A percentile compares a stretch with the other conserved stretches of the same genome.
Evolutionary conservation across 2,888 invertebrate species (phyloP).

Genomic region (Marasmarcha lunaedactyla): DNA sequence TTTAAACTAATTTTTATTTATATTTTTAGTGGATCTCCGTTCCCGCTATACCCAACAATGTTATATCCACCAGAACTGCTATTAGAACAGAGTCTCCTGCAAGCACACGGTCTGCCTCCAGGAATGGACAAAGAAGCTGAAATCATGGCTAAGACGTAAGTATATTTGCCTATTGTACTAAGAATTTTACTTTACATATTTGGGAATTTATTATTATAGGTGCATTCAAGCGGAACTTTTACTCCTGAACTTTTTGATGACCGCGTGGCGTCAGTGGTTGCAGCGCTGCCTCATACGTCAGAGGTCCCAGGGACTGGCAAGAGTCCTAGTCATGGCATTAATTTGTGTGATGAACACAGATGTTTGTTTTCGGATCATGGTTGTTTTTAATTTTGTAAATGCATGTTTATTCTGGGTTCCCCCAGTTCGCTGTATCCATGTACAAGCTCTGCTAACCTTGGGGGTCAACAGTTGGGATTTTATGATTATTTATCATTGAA

Average conservation of each 20-base stretch:
- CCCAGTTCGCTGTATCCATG: too few species aligned
- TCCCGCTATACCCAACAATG: conserved; percentile 62
- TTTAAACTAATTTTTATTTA: background rate
- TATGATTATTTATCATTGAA: too few species aligned
- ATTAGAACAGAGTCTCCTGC: conserved; percentile 57
- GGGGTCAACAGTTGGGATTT: too few species aligned
- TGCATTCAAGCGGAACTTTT: background rate
- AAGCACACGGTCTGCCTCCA: conserved; percentile 65
- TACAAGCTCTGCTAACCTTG: too few species aligned
- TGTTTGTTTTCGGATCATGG: too few species aligned
- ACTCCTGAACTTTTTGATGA: background rate
- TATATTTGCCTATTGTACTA: conserved; percentile 16
- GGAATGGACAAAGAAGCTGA: conserved; percentile 62
- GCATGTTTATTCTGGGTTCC: too few species aligned
- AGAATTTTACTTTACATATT: background rate
- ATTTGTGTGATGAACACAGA: too few species aligned
- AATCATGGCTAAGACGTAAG: conserved; percentile 60
- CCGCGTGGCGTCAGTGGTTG: too few species aligned
- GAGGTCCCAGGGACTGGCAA: too few species aligned
- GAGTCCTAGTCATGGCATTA: too few species aligned
- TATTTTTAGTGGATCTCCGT: conserved; percentile 46
- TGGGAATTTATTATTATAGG: background rate
- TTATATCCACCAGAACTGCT: conserved; percentile 61
- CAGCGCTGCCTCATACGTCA: too few species aligned
- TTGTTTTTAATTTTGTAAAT: too few species aligned